Percentiles rank a stretch among this genome's conserved stretches.
Conservation (phyloP, 2,797 vertebrate genomes). For the Leptatherina wallacei region DNA sequence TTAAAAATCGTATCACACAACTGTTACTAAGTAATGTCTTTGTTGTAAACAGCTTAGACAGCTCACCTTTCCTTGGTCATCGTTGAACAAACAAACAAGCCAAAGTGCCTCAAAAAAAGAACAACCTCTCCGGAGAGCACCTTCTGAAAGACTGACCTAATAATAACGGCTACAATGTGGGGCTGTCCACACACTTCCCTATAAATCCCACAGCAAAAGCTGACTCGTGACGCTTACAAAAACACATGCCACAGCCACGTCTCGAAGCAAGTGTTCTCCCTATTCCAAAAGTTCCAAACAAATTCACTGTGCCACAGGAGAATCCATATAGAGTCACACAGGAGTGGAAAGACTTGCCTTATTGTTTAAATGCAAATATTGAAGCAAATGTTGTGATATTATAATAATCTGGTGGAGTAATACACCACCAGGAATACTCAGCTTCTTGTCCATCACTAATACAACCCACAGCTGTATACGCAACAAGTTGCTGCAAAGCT, state of each 20-base stretch:
- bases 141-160: constrained; percentile 78
- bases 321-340: constrained; percentile 24
- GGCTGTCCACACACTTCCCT: constrained; percentile 61
- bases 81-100: constrained; percentile 49
- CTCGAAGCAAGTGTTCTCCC: constrained; percentile 43
- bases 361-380: constrained; percentile 1
- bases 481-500: not conserved
- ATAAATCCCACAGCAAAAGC: constrained; percentile 63
- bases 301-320: constrained; percentile 28
- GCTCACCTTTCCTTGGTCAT: constrained; percentile 65
- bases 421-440: not conserved
- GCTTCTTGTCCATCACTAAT: not conserved
- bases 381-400: not conserved
- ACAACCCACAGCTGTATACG: not conserved
- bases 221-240: constrained; percentile 56
- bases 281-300: constrained; percentile 62
- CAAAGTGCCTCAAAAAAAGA: constrained; percentile 45
- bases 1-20: constrained; percentile 41
- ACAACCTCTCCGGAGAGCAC: constrained; percentile 63
- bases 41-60: constrained; percentile 20
- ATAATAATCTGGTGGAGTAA: not conserved
- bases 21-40: not conserved
- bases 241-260: constrained; percentile 49
- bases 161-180: constrained; percentile 77
- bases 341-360: not conserved